Evolutionary conservation across 53 echinoderm and acorn worm genomes (phyloP).

Genomic region (Holothuria scabra): DNA sequence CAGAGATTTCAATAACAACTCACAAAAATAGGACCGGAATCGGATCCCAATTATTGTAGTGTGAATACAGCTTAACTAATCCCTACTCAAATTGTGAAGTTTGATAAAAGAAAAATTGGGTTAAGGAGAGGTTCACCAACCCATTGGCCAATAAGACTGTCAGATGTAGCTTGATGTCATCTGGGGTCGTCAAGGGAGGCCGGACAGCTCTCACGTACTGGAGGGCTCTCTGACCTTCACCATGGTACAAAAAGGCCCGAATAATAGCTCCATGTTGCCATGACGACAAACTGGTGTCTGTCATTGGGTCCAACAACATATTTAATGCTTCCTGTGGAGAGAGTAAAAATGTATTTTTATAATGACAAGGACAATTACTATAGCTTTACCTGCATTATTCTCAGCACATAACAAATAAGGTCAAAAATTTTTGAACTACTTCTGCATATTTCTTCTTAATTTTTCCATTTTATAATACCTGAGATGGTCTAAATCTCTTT

Average conservation of each 20-base stretch:
- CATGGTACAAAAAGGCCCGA: slow-evolving; percentile 93
- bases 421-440: too few relatives aligned
- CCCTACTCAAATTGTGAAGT: background rate
- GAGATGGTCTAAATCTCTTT: too few relatives aligned
- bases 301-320: slow-evolving; percentile 95
- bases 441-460: too few relatives aligned
- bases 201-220: slow-evolving; percentile 87
- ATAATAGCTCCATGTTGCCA: slow-evolving; percentile 97
- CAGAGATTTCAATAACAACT: too few relatives aligned
- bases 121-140: slow-evolving; percentile 45
- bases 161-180: slow-evolving; percentile 88
- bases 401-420: too few relatives aligned
- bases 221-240: slow-evolving; percentile 88
- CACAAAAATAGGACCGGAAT: too few relatives aligned
- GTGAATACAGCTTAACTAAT: background rate
- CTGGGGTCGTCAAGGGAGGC: slow-evolving; percentile 75
- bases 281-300: slow-evolving; percentile 77
- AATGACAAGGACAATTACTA: background rate
- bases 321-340: slow-evolving; percentile 81
- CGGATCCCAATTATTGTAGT: too few relatives aligned
- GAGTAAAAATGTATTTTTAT: background rate
- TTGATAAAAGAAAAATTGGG: background rate
- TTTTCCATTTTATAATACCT: too few relatives aligned
- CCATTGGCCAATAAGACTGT: slow-evolving; percentile 95
- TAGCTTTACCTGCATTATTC: too few relatives aligned